Evolutionary conservation across 2,888 invertebrate species (phyloP), one percentile per base, ranked within the genome.

Genomic region (Pilophorus perplexus): DNA sequence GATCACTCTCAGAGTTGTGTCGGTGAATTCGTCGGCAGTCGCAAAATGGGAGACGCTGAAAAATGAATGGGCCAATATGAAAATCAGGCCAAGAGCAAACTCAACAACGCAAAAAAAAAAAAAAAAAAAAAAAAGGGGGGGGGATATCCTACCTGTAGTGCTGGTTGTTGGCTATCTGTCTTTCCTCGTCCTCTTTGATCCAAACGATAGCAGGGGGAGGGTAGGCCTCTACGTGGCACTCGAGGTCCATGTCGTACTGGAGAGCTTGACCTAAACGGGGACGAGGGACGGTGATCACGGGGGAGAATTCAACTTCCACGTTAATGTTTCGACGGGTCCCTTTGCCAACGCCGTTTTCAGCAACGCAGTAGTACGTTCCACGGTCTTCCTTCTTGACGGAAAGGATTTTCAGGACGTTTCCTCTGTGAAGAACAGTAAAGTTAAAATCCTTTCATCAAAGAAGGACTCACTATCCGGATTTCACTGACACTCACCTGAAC

Each of bases 151-250:
- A 84, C 84, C 81, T 81, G 76, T 91, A 91, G 79, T 94, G 93
- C 75, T 93, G 93, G 77, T 93, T 93, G 75, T 93, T 93, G 0
- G 90, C 87, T 2, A 94, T 77, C 68, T 87, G 85, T 0, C 86
- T 80, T 48, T 87, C 88, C 59, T 92, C 80, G 50, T 87, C 88
- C 60, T 92, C 92, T 76, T 94, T 94, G 3, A 90, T 80, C 96
- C 96, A 96, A 0, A 85, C 83, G 70, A 96, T 92, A 1, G 90
- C 91, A 0, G 96, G 95, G 2, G 92, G 92, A 0, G 96, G 96
- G 78, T 93, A 94, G 0, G 95, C 95, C 76, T 93, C 93, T 12
- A 94, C 89, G 77, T 93, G 93, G 74, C 96, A 96, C 75, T 95
- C 94, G 70, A 96, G 77, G 74, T 94, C 92, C 88, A 94, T 93